These are phyloP conservation scores for Nasonia longicornis DNA, from an alignment of 1,140 invertebrate genomes.

Conservation along the genomic window DNA sequence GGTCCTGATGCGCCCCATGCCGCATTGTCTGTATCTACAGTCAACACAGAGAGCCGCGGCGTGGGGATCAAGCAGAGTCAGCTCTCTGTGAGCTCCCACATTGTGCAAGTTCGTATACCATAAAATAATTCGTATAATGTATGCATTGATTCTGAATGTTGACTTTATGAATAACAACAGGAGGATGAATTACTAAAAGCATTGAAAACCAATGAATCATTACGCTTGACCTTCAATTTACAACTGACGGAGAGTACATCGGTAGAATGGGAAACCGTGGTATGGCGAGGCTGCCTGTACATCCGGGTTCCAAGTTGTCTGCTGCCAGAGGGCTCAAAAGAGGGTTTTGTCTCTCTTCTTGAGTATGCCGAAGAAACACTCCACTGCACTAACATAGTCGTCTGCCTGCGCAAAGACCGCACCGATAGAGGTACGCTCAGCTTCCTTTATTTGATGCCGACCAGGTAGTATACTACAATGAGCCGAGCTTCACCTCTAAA, in stretches of 20 bases:
- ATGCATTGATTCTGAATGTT: background rate
- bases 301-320: slow-evolving; percentile 88
- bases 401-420: slow-evolving; percentile 87
- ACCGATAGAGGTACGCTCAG: slow-evolving; percentile 77
- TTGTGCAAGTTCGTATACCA: slow-evolving; percentile 65
- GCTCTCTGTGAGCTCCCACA: slow-evolving; percentile 77
- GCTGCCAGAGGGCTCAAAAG: slow-evolving; percentile 89
- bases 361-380: slow-evolving; percentile 96
- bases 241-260: slow-evolving; percentile 81
- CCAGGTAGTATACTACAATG: slow-evolving; percentile 38
- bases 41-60: slow-evolving; percentile 83
- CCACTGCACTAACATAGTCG: slow-evolving; percentile 83
- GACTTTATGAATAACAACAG: slow-evolving; percentile 37
- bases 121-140: background rate
- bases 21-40: slow-evolving; percentile 76
- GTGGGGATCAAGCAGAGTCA: slow-evolving; percentile 81
- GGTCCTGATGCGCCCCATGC: slow-evolving; percentile 93
- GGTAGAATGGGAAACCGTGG: slow-evolving; percentile 85
- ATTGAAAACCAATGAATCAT: slow-evolving; percentile 73
- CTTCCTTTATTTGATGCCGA: slow-evolving; percentile 47
- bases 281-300: slow-evolving; percentile 84
- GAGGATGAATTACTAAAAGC: slow-evolving; percentile 74
- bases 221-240: slow-evolving; percentile 82
- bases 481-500: slow-evolving; percentile 49
- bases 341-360: slow-evolving; percentile 91